These are phyloP conservation scores for Steinernema hermaphroditum DNA, from an alignment of 2,888 invertebrate genomes.

Conservation along the genomic window DNA sequence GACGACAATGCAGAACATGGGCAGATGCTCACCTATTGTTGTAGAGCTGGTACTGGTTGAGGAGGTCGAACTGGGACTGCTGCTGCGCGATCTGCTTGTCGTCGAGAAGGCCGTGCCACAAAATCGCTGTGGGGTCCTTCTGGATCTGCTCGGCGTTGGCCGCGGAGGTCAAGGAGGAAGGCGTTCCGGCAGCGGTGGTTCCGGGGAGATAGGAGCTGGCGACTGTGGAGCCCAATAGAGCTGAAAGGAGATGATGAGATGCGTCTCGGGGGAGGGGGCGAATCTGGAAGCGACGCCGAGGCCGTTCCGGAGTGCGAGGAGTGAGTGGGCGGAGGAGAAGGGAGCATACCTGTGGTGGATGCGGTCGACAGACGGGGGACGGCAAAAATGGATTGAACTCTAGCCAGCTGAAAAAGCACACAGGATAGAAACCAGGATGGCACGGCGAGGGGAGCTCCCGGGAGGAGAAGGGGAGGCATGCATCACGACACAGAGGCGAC, in stretches of 20 bases:
- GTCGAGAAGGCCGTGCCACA: slow-evolving; percentile 11
- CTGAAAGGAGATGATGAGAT: neutral
- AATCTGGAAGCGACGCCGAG: neutral
- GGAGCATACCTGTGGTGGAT: slow-evolving; percentile 22
- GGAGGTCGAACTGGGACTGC: slow-evolving; percentile 22
- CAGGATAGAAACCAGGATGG: slow-evolving; percentile 3
- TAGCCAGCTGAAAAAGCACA: slow-evolving; percentile 30
- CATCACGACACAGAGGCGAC: neutral
- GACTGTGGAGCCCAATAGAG: slow-evolving; percentile 1
- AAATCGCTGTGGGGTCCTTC: neutral
- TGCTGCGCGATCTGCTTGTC: neutral
- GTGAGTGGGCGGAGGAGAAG: neutral
- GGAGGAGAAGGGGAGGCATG: neutral
- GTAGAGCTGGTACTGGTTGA: slow-evolving; percentile 22
- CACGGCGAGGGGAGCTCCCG: neutral
- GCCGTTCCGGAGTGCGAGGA: slow-evolving; percentile 10
- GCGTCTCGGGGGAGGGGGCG: neutral
- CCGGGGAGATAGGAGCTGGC: slow-evolving; percentile 5
- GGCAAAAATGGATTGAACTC: slow-evolving; percentile 32
- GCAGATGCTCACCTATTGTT: slow-evolving; percentile 21
- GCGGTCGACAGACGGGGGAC: slow-evolving; percentile 24
- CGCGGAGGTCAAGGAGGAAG: slow-evolving; percentile 1
- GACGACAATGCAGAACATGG: neutral
- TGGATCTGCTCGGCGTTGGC: slow-evolving; percentile 1
- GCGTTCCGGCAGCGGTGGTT: neutral